Evolutionary conservation across 2,888 invertebrate genomes (phyloP).

Genomic region (Hemistola chrysoprasaria): DNA sequence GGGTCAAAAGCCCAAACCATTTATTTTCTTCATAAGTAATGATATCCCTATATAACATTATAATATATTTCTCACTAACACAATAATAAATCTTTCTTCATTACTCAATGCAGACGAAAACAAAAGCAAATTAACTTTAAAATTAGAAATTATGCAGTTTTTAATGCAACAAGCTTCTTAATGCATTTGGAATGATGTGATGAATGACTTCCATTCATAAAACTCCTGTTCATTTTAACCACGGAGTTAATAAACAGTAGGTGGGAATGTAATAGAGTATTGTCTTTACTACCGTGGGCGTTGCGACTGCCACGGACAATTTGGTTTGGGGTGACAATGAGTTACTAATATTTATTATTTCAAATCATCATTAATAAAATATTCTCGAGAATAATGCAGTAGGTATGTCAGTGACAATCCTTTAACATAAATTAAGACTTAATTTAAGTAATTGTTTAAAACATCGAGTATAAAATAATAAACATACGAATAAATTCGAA

Average conservation of each 20-base stretch:
- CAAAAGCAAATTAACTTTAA: conserved; percentile 18
- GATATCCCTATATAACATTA: too few species aligned
- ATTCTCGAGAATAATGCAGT: too few species aligned
- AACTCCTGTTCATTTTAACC: conserved; percentile 32
- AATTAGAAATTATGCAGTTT: conserved; percentile 21
- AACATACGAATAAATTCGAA: too few species aligned
- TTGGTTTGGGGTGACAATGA: conserved; percentile 12
- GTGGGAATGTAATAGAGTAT: conserved; percentile 69
- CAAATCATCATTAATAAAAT: too few species aligned
- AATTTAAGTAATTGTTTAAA: too few species aligned
- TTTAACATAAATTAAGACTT: too few species aligned
- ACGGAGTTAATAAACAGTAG: conserved; percentile 49
- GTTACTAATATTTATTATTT: too few species aligned
- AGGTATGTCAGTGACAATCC: too few species aligned
- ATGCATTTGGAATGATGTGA: conserved; percentile 34
- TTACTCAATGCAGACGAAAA: conserved; percentile 3
- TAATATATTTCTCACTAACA: too few species aligned
- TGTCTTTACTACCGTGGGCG: conserved; percentile 63
- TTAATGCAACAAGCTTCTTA: conserved; percentile 27
- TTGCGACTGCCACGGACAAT: conserved; percentile 33
- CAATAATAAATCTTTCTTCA: not conserved
- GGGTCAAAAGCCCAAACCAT: too few species aligned
- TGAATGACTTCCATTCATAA: conserved; percentile 45
- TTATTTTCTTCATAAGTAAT: too few species aligned
- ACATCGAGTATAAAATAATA: too few species aligned